Base-by-base conservation (phyloP, 2,113 vertebrate genomes). In the Peucedramus taeniatus region DNA sequence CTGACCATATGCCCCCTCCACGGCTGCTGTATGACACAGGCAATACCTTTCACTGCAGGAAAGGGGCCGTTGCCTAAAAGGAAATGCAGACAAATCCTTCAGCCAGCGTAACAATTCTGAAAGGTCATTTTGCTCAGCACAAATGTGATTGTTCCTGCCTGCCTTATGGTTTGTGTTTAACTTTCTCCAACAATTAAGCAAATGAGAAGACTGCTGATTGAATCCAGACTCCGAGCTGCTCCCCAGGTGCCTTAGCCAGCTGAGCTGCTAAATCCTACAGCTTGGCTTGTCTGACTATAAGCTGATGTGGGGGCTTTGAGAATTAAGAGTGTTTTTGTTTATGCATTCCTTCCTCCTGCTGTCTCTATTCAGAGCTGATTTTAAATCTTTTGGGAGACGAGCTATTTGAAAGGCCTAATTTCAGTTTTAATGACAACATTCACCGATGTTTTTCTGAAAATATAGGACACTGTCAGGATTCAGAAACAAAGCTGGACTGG, bases 261-360 rank as follows among this genome's bases (percentile, higher is more conserved):
- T 96, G 90, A 97, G 92, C 93, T 93, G 96, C 94, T 97, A 96
- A 96, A 96, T 95, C 94, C 92, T 75, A 61, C 88, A 92, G 92
- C 95, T 91, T 96, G 93, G 90, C 80, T 88, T 93, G 94, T 84
- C 93, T 94, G 91, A 84, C 85, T 94, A 37, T 93, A 96, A 94
- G 88, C 93, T 93, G 92, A 90, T 94, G 89, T 94, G 89, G 83
- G 81, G 56, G 82, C 94, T 96, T 94, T 96, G 92, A 93, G 94
- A 93, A 97, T 97, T 96, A 96, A 95, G 69, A 92, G 71, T 92
- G 80, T 2, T 95, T 93, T 93, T 96, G 85, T 97, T 97, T 96
- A 94, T 90, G 83, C 77, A 76, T 93, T 96, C 90, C 76, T 89
- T 94, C 83, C 54, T 97, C 81, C 93, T 90, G 83, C 72, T 84